Conservation (phyloP, 2,797 vertebrate species). For the Paratrypauchen microcephalus region DNA sequence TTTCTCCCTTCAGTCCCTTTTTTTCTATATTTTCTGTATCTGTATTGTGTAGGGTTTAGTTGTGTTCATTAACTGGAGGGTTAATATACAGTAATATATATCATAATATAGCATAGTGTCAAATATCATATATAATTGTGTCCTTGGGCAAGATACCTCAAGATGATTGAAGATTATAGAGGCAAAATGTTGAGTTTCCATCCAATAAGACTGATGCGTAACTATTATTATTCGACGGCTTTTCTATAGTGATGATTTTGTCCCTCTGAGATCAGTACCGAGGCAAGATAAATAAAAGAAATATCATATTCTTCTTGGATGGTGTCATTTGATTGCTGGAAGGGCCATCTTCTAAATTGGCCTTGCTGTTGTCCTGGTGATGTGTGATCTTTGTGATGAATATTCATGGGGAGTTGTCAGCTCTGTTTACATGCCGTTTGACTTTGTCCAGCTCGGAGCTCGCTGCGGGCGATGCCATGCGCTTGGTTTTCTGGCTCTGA, state of each 20-base stretch:
- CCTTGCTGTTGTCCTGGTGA: not conserved
- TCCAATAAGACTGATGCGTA: not conserved
- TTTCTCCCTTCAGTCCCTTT: too few species aligned
- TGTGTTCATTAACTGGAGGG: too few species aligned
- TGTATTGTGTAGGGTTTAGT: too few species aligned
- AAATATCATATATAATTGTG: too few species aligned
- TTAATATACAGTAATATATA: too few species aligned
- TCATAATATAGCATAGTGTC: too few species aligned
- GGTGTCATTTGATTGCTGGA: not conserved
- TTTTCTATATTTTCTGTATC: too few species aligned
- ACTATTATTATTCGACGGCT: not conserved
- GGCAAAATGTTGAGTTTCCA: not conserved
- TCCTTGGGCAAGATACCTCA: too few species aligned
- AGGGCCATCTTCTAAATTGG: not conserved
- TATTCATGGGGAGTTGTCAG: conserved; percentile 16
- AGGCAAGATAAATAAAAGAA: not conserved
- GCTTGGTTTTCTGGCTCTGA: conserved; percentile 8
- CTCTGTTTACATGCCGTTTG: conserved; percentile 8
- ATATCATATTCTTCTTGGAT: not conserved
- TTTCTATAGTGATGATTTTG: not conserved
- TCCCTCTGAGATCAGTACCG: not conserved
- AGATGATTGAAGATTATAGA: too few species aligned
- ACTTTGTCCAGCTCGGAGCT: conserved; percentile 17
- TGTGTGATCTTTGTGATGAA: conserved; percentile 2
- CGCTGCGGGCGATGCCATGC: conserved; percentile 24